These are phyloP conservation scores for Carpatolechia fugitivella DNA, from an alignment of 2,888 invertebrate species.

Conservation along the genomic window DNA sequence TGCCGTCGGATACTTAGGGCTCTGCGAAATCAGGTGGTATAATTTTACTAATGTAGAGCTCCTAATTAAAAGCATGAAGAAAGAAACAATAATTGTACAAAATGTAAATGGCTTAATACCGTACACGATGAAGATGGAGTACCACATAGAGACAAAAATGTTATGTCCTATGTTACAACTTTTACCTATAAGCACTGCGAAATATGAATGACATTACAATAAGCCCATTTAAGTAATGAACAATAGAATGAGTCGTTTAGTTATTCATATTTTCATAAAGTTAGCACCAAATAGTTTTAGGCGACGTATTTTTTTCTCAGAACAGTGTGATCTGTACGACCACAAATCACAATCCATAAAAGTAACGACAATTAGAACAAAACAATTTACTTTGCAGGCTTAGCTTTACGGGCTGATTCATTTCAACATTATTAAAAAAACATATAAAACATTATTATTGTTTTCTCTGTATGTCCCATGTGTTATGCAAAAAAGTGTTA, in stretches of 20 bases:
- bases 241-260: background rate
- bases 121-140: background rate
- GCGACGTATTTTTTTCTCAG: too few relatives aligned
- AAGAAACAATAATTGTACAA: background rate
- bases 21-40: constrained; percentile 24
- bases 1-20: constrained; percentile 23
- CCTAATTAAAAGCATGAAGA: background rate
- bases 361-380: too few relatives aligned
- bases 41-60: constrained; percentile 11
- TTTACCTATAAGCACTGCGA: background rate
- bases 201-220: constrained; percentile 1
- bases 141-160: background rate
- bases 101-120: constrained; percentile 1
- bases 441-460: too few relatives aligned
- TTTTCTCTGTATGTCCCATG: too few relatives aligned
- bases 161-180: background rate
- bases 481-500: too few relatives aligned
- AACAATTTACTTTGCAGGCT: too few relatives aligned
- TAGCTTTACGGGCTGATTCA: too few relatives aligned
- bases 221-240: background rate
- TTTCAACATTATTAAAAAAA: too few relatives aligned
- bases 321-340: too few relatives aligned
- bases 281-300: too few relatives aligned
- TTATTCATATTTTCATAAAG: background rate
- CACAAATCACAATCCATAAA: too few relatives aligned